A percentile compares a stretch with the other conserved stretches of the same genome.
Evolutionary conservation across 2,888 invertebrate genomes (phyloP).

Genomic region (Trilocha varians): DNA sequence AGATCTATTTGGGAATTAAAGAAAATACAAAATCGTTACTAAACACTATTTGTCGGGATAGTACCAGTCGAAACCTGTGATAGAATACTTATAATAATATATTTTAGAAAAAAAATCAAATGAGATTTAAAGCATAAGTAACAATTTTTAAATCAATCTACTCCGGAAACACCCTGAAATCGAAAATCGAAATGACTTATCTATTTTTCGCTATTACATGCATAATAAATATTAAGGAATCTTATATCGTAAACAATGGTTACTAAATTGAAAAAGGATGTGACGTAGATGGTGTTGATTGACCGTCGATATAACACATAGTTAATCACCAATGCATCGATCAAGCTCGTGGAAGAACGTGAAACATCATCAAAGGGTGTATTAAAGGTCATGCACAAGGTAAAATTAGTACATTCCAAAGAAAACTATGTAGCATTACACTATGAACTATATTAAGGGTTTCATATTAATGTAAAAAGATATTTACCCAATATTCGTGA

Average conservation of each 20-base stretch:
- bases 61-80: not conserved
- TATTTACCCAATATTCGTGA: slow-evolving; percentile 70
- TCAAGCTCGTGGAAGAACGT: slow-evolving; percentile 51
- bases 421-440: slow-evolving; percentile 58
- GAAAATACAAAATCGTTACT: slow-evolving; percentile 7
- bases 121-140: not conserved
- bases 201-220: slow-evolving; percentile 3
- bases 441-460: slow-evolving; percentile 51
- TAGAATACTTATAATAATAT: too few relatives aligned
- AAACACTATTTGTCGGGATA: not conserved
- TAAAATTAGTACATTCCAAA: slow-evolving; percentile 67
- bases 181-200: slow-evolving; percentile 16
- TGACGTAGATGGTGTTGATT: not conserved
- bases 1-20: slow-evolving; percentile 31
- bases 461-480: slow-evolving; percentile 58
- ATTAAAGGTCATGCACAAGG: slow-evolving; percentile 57
- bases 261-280: not conserved
- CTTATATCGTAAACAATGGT: too few relatives aligned
- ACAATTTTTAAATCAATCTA: not conserved
- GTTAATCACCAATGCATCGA: slow-evolving; percentile 18
- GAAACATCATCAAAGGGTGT: slow-evolving; percentile 39
- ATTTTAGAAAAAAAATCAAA: not conserved
- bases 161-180: slow-evolving; percentile 8
- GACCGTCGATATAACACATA: not conserved
- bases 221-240: not conserved